Evolutionary conservation across 2,888 invertebrate species (phyloP).

Genomic region (Bellardia pandia): DNA sequence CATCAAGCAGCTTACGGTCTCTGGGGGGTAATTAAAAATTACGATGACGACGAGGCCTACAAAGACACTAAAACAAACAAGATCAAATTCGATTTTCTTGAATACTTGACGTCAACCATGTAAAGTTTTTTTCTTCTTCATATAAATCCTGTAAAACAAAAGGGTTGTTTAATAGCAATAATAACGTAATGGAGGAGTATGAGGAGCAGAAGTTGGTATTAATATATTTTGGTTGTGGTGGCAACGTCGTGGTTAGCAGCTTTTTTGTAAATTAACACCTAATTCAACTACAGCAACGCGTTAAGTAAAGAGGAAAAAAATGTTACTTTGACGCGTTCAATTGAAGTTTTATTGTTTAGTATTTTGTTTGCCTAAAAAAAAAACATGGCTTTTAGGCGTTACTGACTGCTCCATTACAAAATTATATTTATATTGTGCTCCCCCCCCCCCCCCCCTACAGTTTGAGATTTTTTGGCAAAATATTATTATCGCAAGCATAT

Average conservation of each 20-base stretch:
- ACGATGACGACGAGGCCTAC: conserved; percentile 66
- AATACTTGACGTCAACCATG: conserved; percentile 18
- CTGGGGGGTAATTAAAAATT: conserved; percentile 80
- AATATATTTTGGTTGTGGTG: conserved; percentile 64
- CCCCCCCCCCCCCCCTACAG: background rate
- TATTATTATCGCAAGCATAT: conserved; percentile 59
- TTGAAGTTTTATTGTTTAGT: conserved; percentile 71
- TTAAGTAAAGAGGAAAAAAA: conserved; percentile 14
- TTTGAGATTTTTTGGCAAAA: conserved; percentile 13
- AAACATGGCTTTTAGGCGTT: conserved; percentile 68
- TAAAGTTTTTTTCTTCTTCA: conserved; percentile 2
- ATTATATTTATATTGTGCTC: conserved; percentile 29
- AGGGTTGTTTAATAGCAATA: conserved; percentile 54
- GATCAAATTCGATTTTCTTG: conserved; percentile 72
- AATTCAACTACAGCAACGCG: conserved; percentile 50
- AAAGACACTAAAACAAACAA: conserved; percentile 58
- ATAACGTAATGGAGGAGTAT: background rate
- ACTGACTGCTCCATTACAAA: conserved; percentile 64
- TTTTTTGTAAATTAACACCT: conserved; percentile 72
- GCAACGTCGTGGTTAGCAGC: conserved; percentile 63
- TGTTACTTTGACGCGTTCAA: conserved; percentile 67
- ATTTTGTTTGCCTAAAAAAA: conserved; percentile 40
- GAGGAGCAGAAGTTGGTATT: conserved; percentile 2
- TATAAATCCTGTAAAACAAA: conserved; percentile 36
- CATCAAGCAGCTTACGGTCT: conserved; percentile 70